A percentile compares a stretch with the other conserved stretches of the same genome.
Conservation (phyloP, 2,113 vertebrate species). For the Poeciliopsis turrubarensis region DNA sequence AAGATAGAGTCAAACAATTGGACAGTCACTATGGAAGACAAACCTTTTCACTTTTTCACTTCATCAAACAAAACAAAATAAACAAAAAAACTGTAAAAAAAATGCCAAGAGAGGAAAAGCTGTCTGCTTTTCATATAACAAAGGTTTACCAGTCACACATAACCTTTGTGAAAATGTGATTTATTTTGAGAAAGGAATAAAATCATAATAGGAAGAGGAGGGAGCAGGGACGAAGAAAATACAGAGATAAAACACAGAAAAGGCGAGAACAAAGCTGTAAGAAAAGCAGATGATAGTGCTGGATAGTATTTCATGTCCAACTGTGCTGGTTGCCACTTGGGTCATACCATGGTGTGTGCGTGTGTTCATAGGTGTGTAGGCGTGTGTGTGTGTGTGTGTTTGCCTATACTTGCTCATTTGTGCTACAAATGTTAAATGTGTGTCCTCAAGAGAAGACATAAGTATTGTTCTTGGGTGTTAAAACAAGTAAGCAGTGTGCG, state of each 20-base stretch:
- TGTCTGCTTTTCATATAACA: not conserved
- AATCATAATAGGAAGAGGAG: slow-evolving; percentile 32
- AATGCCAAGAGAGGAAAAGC: not conserved
- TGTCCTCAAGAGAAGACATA: too few species aligned
- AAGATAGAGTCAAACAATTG: too few species aligned
- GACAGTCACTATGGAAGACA: slow-evolving; percentile 1
- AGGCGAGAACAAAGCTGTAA: slow-evolving; percentile 19
- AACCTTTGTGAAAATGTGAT: slow-evolving; percentile 27
- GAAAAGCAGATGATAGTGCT: slow-evolving; percentile 73
- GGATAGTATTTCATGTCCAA: slow-evolving; percentile 82
- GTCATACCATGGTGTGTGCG: slow-evolving; percentile 56
- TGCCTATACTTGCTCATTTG: too few species aligned
- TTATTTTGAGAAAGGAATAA: slow-evolving; percentile 16
- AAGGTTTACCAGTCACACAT: not conserved
- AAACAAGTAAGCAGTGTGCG: too few species aligned
- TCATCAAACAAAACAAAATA: not conserved
- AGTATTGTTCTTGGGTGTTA: too few species aligned
- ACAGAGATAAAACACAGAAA: slow-evolving; percentile 24
- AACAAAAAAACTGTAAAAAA: not conserved
- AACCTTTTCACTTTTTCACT: not conserved
- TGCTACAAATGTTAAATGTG: too few species aligned
- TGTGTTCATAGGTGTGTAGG: not conserved
- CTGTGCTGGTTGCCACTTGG: slow-evolving; percentile 70
- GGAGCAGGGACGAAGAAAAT: slow-evolving; percentile 46
- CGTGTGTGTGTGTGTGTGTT: slow-evolving; percentile 1